These are phyloP conservation scores for Neotoma lepida DNA, from an alignment of 2,113 vertebrate species.

Conservation along the genomic window DNA sequence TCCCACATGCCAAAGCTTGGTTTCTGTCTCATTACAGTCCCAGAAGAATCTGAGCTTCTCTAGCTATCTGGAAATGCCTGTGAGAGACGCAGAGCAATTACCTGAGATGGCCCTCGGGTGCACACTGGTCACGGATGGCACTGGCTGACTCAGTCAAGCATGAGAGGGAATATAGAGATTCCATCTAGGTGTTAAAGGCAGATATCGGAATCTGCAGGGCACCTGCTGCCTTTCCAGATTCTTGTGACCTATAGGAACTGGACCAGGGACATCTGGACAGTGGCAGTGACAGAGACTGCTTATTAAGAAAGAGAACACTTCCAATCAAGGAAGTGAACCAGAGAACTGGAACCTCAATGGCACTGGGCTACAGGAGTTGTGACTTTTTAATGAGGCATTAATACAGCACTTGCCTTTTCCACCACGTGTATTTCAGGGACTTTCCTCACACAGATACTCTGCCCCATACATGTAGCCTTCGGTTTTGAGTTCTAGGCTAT, in stretches of 20 bases:
- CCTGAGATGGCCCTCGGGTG: neutral
- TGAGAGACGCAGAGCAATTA: slow-evolving; percentile 6
- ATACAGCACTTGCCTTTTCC: neutral
- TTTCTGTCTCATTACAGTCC: neutral
- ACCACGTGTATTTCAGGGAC: neutral
- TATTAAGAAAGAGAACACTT: neutral
- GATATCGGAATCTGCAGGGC: neutral
- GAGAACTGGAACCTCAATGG: neutral
- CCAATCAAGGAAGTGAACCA: neutral
- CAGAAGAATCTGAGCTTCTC: slow-evolving; percentile 12
- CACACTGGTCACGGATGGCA: neutral
- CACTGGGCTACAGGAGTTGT: neutral
- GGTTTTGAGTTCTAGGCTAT: neutral
- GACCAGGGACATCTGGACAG: neutral
- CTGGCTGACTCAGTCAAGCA: neutral
- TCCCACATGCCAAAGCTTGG: neutral
- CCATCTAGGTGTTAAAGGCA: neutral
- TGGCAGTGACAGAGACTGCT: neutral
- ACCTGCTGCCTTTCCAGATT: neutral
- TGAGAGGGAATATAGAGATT: neutral
- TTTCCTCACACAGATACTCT: neutral
- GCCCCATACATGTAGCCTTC: neutral
- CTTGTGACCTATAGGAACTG: neutral
- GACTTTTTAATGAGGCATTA: neutral
- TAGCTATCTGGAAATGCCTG: neutral